Evolutionary conservation across 2,797 vertebrate species (phyloP), one percentile per base, ranked within the genome.

Genomic region (Peromyscus aztecus): DNA sequence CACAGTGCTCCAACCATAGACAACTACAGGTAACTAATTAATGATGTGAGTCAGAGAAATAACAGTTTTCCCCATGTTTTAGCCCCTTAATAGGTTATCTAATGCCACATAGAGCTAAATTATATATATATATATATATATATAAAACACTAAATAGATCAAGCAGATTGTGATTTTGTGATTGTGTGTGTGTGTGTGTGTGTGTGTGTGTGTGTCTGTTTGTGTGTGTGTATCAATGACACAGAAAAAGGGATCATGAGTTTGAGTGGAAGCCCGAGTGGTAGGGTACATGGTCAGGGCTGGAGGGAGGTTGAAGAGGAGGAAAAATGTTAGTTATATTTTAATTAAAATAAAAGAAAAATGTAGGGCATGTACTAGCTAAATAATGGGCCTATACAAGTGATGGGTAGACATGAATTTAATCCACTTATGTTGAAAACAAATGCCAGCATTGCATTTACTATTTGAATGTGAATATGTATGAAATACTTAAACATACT

Each of bases 261-360:
- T 8, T 40, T 82, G 21, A 82, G n/a, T 57, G 6, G n/a, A 3
- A 37, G 21, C 3, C 59, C 27, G 11, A 55, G 4, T 1, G 6
- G n/a, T 5, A 6, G 6, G 0, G 1, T 40, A 59, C n/a, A 59
- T 2, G 80, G 23, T 6, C 34, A 59, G 55, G 1, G n/a, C 23
- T 40, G 6, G 21, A 37, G 78, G 3, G 6, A 82, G 3, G 57
- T 17, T 61, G n/a, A 40, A 14, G 14, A 40, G 27, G 24, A 9
- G 23, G 24, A 40, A 29, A 40, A 75, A 75, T 75, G 40, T 11
- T 6, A 76, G 10, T 13, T 76, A 27, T 46, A 46, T 46, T 73
- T 43, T 12, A 75, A 43, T 27, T 76, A 46, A 76, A 76, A 14
- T 27, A 76, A 76, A 46, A 75, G 40, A 75, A 75, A 76, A 27